These are phyloP conservation scores for Odobenus rosmarus DNA, from an alignment of 2,113 vertebrate species.

Conservation along the genomic window DNA sequence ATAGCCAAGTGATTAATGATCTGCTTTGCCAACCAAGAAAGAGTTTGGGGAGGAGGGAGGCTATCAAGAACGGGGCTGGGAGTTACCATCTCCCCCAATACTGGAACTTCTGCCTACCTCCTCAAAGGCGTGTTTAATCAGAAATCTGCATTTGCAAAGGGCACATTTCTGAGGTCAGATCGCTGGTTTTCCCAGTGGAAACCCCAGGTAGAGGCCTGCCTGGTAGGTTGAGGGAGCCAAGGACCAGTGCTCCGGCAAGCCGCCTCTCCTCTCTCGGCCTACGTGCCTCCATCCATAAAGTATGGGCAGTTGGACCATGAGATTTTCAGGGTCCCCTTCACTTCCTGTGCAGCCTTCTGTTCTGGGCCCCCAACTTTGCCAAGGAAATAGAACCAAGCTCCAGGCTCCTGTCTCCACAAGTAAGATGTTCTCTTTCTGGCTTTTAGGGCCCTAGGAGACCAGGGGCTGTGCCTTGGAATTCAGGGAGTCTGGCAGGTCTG, in stretches of 20 bases:
- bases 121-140: not conserved
- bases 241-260: not conserved
- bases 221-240: not conserved
- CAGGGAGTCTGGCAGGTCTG: not conserved
- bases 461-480: not conserved
- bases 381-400: not conserved
- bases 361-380: not conserved
- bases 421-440: too few species aligned
- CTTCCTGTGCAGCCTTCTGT: not conserved
- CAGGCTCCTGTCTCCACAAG: too few species aligned
- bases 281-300: not conserved
- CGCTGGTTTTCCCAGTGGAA: not conserved
- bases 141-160: not conserved
- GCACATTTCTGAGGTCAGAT: not conserved
- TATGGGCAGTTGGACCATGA: not conserved
- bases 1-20: not conserved
- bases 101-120: not conserved
- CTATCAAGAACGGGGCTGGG: not conserved
- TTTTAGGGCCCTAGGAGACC: accelerated
- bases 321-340: not conserved
- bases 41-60: not conserved
- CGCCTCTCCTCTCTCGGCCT: not conserved
- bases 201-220: not conserved
- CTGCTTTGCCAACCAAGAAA: too few species aligned
- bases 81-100: not conserved